Evolutionary conservation across 2,113 vertebrate species (phyloP).

Genomic region (Pangasianodon hypophthalmus): DNA sequence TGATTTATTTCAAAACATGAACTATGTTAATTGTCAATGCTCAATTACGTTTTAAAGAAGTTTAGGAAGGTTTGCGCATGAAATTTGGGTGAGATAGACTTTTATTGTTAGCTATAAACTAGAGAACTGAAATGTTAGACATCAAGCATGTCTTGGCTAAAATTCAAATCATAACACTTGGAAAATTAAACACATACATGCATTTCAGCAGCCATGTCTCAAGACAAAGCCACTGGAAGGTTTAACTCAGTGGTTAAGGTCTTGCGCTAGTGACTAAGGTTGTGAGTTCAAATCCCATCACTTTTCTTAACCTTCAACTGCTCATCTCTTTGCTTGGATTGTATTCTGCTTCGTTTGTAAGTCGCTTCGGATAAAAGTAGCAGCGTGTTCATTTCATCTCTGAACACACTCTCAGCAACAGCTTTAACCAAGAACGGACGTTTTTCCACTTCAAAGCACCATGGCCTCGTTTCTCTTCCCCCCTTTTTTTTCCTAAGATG

Average conservation of each 20-base stretch:
- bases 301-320: background rate
- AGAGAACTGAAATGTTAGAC: background rate
- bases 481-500: background rate
- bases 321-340: background rate
- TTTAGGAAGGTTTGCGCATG: background rate
- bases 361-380: slow-evolving; percentile 1
- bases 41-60: too few species aligned
- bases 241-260: background rate
- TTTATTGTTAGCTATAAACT: background rate
- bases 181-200: background rate
- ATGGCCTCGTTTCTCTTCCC: background rate
- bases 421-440: background rate
- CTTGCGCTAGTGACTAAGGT: background rate
- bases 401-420: background rate
- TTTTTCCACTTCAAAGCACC: slow-evolving; percentile 21
- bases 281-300: background rate
- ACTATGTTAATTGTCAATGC: background rate
- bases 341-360: background rate
- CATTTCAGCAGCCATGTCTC: background rate
- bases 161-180: background rate
- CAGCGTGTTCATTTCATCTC: slow-evolving; percentile 5
- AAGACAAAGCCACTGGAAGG: background rate
- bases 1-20: too few species aligned
- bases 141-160: background rate
- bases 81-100: background rate